Percentiles rank a stretch among this genome's conserved stretches.
Evolutionary conservation across 2,113 vertebrate species (phyloP).

Genomic region (Solenodon paradoxus): DNA sequence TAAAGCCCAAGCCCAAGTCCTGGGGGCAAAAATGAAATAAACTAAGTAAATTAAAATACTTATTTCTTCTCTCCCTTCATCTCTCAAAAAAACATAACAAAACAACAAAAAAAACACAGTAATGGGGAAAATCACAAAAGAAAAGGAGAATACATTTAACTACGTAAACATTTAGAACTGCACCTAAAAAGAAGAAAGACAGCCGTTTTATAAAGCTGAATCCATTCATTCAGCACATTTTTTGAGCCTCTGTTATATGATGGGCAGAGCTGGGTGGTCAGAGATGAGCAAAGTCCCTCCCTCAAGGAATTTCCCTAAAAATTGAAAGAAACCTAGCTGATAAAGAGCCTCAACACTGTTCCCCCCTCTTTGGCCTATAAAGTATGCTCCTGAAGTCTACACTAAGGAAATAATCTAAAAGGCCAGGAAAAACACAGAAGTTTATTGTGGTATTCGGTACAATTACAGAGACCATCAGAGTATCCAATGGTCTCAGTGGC

Average conservation of each 20-base stretch:
- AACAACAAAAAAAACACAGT: too few relatives aligned
- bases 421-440: background rate
- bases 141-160: background rate
- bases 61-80: too few relatives aligned
- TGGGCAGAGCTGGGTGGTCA: background rate
- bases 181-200: background rate
- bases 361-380: background rate
- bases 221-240: background rate
- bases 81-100: too few relatives aligned
- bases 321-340: background rate
- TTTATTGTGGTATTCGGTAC: background rate
- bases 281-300: background rate
- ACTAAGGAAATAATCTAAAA: background rate
- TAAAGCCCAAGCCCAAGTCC: too few relatives aligned
- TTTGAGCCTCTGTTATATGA: background rate
- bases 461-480: background rate
- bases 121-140: background rate
- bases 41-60: too few relatives aligned
- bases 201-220: background rate
- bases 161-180: background rate
- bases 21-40: too few relatives aligned
- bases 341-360: background rate
- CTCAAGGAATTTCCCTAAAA: background rate
- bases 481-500: background rate
- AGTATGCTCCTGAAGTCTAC: background rate